phyloP scores from a whole-genome alignment of 2,888 invertebrate genomes.

The Mylabris sibirica region DNA sequence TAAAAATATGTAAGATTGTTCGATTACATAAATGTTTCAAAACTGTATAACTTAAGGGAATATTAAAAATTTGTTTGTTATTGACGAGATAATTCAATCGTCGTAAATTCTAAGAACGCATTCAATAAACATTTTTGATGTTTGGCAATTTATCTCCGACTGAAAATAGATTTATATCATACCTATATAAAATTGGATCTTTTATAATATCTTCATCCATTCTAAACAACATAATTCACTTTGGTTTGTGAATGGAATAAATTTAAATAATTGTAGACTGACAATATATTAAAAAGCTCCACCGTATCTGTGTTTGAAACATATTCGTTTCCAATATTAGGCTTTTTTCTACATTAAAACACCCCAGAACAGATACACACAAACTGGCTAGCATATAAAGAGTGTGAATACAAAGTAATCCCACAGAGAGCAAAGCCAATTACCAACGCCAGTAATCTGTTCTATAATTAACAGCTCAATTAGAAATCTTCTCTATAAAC shows the following conservation, averaged over 20 bases:
- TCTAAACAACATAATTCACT: background rate
- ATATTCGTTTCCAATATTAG: background rate
- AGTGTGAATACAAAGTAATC: background rate
- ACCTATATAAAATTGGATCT: background rate
- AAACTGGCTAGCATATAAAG: no score
- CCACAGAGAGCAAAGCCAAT: background rate
- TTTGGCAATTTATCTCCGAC: background rate
- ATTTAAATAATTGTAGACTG: background rate
- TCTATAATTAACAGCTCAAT: background rate
- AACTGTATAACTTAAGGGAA: no score
- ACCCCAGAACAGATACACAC: no score
- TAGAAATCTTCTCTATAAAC: background rate
- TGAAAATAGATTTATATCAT: slow-evolving; percentile 4
- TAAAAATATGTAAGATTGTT: no score
- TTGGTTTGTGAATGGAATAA: background rate
- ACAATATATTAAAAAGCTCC: background rate
- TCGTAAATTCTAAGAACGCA: no score
- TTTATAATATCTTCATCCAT: background rate
- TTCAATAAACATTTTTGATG: background rate
- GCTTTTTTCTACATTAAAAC: background rate
- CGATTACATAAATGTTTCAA: no score
- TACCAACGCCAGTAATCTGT: background rate
- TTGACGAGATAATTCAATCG: no score
- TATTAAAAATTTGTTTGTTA: no score
- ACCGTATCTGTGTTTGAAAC: background rate